Evolutionary conservation across 2,888 invertebrate species (phyloP).

Genomic region (Chouioia cunea): DNA sequence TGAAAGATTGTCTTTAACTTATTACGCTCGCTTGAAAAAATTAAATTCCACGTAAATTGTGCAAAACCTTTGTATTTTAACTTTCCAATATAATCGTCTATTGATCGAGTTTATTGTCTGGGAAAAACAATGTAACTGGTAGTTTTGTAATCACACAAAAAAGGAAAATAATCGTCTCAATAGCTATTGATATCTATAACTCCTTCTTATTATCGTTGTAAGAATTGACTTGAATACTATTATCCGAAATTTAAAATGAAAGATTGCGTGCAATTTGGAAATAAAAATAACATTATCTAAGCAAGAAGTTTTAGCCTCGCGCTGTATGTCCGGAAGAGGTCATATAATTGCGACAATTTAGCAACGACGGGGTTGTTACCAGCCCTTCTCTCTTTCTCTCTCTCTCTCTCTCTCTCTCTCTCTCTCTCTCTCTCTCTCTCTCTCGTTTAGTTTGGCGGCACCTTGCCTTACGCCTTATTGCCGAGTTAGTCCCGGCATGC

Average conservation of each 20-base stretch:
- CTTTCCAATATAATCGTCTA: no score
- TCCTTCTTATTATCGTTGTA: background rate
- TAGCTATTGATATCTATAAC: background rate
- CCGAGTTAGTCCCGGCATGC: background rate
- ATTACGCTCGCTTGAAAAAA: no score
- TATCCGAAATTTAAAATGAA: no score
- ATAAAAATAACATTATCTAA: no score
- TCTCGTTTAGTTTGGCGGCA: slow-evolving; percentile 1
- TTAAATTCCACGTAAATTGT: no score
- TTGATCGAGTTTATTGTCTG: no score
- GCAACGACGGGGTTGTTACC: background rate
- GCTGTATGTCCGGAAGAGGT: slow-evolving; percentile 15
- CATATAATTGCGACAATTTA: slow-evolving; percentile 42
- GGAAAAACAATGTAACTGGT: no score
- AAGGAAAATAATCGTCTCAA: background rate
- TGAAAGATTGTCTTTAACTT: no score
- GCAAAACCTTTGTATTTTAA: no score
- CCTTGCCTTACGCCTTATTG: slow-evolving; percentile 21
- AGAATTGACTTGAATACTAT: background rate
- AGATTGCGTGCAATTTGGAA: no score
- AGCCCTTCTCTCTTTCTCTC: slow-evolving; percentile 3
- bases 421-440: no score
- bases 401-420: no score
- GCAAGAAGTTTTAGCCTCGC: background rate
- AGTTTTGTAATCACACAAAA: background rate